phyloP scores from a whole-genome alignment of 2,113 vertebrate species.

The Cisticola juncidis region DNA sequence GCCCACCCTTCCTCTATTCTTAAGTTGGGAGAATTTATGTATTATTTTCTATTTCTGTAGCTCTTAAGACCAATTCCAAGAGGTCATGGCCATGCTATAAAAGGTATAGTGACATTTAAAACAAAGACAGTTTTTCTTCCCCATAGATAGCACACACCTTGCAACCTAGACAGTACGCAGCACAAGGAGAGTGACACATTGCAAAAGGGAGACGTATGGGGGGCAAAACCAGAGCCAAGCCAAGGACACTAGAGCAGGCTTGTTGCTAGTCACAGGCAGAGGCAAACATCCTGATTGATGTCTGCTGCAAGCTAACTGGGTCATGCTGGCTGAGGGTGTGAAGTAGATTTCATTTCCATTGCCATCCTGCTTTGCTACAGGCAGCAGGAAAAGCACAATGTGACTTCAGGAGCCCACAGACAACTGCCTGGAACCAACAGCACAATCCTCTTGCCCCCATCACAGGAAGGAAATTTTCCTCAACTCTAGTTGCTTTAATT shows the following conservation, averaged over 20 bases:
- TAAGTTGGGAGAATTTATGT: conserved; percentile 14
- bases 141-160: neutral
- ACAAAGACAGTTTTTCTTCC: neutral
- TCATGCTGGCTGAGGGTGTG: neutral
- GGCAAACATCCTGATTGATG: neutral
- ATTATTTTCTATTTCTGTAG: conserved; percentile 6
- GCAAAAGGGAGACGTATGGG: neutral
- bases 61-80: neutral
- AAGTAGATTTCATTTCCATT: neutral
- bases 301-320: neutral
- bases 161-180: neutral
- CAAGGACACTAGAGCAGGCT: neutral
- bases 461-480: neutral
- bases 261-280: neutral
- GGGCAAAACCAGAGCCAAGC: neutral
- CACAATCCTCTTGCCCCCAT: neutral
- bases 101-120: neutral
- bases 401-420: neutral
- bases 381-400: neutral
- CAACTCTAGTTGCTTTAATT: neutral
- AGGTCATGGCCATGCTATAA: neutral
- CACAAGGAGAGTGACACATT: neutral
- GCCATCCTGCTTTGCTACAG: neutral
- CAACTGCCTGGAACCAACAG: neutral
- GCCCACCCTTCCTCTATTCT: neutral